Evolutionary conservation across 2,797 vertebrate species (phyloP).

Genomic region (Poecilia gillii): DNA sequence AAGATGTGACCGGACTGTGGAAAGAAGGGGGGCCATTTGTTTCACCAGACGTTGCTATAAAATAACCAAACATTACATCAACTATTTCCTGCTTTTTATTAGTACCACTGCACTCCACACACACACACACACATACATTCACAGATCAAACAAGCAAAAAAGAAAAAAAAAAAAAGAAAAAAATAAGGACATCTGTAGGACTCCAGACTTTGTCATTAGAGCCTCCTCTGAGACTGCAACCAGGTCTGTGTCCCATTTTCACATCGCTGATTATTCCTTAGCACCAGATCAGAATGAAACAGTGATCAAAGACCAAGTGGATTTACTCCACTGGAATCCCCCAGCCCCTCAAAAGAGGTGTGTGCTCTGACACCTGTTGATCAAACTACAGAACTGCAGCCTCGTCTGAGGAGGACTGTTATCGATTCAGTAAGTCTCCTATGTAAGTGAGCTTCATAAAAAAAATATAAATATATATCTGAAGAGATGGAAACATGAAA

Average conservation of each 20-base stretch:
- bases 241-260: constrained; percentile 67
- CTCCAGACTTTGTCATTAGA: constrained; percentile 41
- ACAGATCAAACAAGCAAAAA: constrained; percentile 14
- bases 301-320: constrained; percentile 77
- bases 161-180: constrained; percentile 18
- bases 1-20: background rate
- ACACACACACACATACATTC: no score
- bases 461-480: background rate
- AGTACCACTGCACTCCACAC: background rate
- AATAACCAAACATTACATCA: constrained; percentile 6
- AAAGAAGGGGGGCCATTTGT: constrained; percentile 2
- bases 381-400: constrained; percentile 57
- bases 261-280: constrained; percentile 72
- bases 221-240: constrained; percentile 48
- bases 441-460: constrained; percentile 6
- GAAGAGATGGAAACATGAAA: constrained; percentile 1
- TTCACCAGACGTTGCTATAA: background rate
- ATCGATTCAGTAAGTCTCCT: constrained; percentile 20
- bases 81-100: background rate
- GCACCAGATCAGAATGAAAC: constrained; percentile 77
- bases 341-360: constrained; percentile 51
- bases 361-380: constrained; percentile 72
- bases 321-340: constrained; percentile 62
- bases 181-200: constrained; percentile 20
- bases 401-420: constrained; percentile 7